These are phyloP conservation scores for Porites rus DNA, from an alignment of 92 coral and sea anemone species.

Conservation along the genomic window DNA sequence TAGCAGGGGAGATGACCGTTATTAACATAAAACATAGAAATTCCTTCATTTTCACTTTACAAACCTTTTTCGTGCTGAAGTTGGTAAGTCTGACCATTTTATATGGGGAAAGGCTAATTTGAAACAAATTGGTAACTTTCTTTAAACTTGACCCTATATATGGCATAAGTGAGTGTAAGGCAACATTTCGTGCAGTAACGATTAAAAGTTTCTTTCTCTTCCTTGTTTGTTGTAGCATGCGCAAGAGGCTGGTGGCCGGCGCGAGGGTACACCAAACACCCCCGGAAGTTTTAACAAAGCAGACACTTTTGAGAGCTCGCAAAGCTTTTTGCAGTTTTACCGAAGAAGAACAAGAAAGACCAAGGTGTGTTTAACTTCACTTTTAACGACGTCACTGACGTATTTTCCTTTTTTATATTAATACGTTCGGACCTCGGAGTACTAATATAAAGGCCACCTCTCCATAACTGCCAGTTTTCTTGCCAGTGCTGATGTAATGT, in stretches of 20 bases:
- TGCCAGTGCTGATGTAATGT: too few species aligned
- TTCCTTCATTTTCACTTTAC: too few species aligned
- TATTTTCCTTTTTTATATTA: background rate
- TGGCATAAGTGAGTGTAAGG: too few species aligned
- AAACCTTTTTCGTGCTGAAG: too few species aligned
- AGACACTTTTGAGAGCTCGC: constrained; percentile 81
- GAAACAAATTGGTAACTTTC: too few species aligned
- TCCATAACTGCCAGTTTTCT: too few species aligned
- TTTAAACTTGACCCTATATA: too few species aligned
- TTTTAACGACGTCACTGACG: background rate
- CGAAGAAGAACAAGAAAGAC: constrained; percentile 75
- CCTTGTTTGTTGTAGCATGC: constrained; percentile 44
- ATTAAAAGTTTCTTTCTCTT: background rate
- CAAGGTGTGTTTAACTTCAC: constrained; percentile 58
- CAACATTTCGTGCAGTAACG: background rate
- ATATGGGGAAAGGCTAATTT: too few species aligned
- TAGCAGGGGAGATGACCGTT: too few species aligned
- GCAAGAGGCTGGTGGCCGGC: constrained; percentile 63
- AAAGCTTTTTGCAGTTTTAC: constrained; percentile 88
- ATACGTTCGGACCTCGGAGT: background rate
- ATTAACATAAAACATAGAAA: too few species aligned
- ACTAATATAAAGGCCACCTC: too few species aligned
- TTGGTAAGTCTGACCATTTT: too few species aligned
- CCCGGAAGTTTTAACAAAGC: constrained; percentile 80
- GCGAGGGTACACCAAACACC: constrained; percentile 74